These are phyloP conservation scores for Apus apus DNA, from an alignment of 2,113 vertebrate genomes.

Conservation along the genomic window DNA sequence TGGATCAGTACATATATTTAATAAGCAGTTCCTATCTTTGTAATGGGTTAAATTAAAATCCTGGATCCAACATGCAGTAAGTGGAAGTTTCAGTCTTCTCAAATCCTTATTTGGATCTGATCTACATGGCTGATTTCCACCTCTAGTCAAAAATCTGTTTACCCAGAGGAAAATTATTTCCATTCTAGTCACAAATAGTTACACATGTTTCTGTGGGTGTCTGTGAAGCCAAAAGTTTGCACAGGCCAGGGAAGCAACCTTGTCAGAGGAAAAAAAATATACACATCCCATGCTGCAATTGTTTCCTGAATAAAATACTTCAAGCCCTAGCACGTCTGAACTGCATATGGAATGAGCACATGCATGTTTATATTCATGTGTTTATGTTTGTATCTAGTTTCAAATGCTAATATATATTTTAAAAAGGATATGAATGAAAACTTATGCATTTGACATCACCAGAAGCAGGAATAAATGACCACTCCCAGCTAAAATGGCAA, in stretches of 20 bases:
- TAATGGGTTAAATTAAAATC: conserved; percentile 41
- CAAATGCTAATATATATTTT: background rate
- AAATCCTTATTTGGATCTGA: conserved; percentile 20
- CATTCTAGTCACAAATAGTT: conserved; percentile 41
- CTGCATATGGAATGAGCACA: conserved; percentile 38
- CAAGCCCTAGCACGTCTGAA: conserved; percentile 20
- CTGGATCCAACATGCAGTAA: background rate
- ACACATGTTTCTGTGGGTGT: conserved; percentile 19
- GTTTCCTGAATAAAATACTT: conserved; percentile 40
- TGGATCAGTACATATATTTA: conserved; percentile 44
- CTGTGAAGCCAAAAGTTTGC: conserved; percentile 25
- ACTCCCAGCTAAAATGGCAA: background rate
- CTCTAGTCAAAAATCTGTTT: conserved; percentile 45
- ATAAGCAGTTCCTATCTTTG: conserved; percentile 34
- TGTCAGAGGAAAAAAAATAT: conserved; percentile 26
- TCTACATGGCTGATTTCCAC: conserved; percentile 30
- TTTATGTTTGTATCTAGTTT: background rate
- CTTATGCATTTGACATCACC: background rate
- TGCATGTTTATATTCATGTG: background rate
- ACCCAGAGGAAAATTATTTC: conserved; percentile 51
- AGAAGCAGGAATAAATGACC: background rate
- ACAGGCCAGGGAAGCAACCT: background rate
- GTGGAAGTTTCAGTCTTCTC: conserved; percentile 14
- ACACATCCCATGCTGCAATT: conserved; percentile 34
- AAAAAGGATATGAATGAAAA: background rate